These are phyloP conservation scores for Mesorhabditis spiculigera DNA, from an alignment of 2,888 invertebrate species.

Conservation along the genomic window DNA sequence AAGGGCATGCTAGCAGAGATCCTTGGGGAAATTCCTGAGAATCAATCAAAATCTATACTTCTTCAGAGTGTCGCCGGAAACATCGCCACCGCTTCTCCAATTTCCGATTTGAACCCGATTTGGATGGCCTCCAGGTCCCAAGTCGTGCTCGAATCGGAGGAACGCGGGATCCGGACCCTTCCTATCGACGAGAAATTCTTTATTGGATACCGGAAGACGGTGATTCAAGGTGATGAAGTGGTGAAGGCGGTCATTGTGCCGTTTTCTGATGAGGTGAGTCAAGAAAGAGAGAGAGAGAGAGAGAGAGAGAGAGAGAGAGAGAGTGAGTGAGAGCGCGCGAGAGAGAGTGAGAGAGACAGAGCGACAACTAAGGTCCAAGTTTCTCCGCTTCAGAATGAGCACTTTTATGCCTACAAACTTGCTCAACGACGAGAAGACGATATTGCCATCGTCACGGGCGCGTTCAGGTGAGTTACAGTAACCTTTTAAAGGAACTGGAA, in stretches of 20 bases:
- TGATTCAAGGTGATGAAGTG: constrained; percentile 74
- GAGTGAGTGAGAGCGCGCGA: too few species aligned
- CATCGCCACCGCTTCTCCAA: constrained; percentile 90
- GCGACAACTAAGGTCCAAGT: too few species aligned
- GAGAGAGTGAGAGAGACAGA: too few species aligned
- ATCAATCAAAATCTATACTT: too few species aligned
- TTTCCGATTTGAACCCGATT: constrained; percentile 90
- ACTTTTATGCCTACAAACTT: constrained; percentile 83
- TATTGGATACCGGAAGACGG: constrained; percentile 78
- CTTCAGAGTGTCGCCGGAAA: constrained; percentile 79
- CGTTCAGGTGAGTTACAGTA: constrained; percentile 31
- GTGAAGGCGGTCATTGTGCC: constrained; percentile 78
- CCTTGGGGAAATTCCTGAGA: too few species aligned
- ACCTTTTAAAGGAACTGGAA: neutral
- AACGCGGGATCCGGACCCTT: constrained; percentile 49
- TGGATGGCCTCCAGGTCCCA: constrained; percentile 73
- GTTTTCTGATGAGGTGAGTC: constrained; percentile 66
- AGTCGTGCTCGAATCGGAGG: constrained; percentile 47
- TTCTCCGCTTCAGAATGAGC: constrained; percentile 66
- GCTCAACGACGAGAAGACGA: constrained; percentile 87
- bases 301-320: too few species aligned
- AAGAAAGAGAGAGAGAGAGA: neutral
- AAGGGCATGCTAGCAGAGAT: too few species aligned
- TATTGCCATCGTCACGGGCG: constrained; percentile 86
- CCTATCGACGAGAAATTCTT: constrained; percentile 76